Base-by-base conservation (phyloP, 2,888 invertebrate species). In the Chaitophorus viminalis region DNA sequence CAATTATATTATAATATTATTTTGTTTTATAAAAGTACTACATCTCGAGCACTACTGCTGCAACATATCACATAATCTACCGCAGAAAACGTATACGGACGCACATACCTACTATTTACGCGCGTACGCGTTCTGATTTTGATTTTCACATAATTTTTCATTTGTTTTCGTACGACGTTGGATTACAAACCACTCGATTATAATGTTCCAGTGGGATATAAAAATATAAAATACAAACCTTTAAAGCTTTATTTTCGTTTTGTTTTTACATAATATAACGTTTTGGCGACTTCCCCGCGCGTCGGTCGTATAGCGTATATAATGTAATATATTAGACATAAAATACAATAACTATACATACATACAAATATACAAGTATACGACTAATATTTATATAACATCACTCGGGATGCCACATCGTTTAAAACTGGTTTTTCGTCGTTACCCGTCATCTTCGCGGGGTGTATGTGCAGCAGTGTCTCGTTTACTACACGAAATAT, bases 391-490 rank as follows among this genome's bases (percentile, higher is more conserved):
- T 70, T 29, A 14, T 31, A 29, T 14, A 60, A 60, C 60, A 6
- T 0, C 60, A 25, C 21, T 21, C 14, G 46, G n/a, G 65, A 46
- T 5, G 46, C 21, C 81, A 36, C 33, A 54, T 21, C 5, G 54
- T 60, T n/a, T 33, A 14, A 82, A 82, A 82, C 82, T 72, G 18
- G 72, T 82, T 60, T 75, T 74, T 82, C 14, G 52, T 77, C 17
- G 82, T 74, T 54, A 4, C 52, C 52, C 52, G 52, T 68, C 82
- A 54, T 82, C 82, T 18, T 83, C 52, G 33, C 82, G 82, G 82
- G 82, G 82, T 52, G 82, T 72, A 52, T 52, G 31, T 72, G 31
- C 31, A 21, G 25, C 17, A 11, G 29, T 25, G 70, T 70, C 31
- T 70, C 36, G 31, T 52, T 46, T 25, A 14, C 81, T 29, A 2